A percentile compares a stretch with the other conserved stretches of the same genome.
Conservation (phyloP, 1,140 invertebrate genomes). For the Atta cephalotes region DNA sequence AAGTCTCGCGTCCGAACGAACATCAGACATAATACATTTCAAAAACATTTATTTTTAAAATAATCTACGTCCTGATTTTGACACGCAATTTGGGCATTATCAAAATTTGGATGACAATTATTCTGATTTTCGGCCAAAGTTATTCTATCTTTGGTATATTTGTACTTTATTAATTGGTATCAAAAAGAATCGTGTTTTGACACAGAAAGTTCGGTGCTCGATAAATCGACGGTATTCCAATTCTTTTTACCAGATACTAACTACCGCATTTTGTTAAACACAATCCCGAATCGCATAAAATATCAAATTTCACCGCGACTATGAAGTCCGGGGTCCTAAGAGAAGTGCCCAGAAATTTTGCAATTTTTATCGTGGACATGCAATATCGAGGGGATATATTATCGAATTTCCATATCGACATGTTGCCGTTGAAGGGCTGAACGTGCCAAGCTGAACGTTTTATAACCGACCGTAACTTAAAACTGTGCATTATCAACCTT, state of each 20-base stretch:
- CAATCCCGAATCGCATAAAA: slow-evolving; percentile 33
- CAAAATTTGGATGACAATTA: no score
- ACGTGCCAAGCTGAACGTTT: background rate
- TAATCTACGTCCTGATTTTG: no score
- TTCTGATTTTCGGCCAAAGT: no score
- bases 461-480: slow-evolving; percentile 39
- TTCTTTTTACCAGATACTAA: slow-evolving; percentile 13
- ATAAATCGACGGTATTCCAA: slow-evolving; percentile 10
- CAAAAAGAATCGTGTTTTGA: background rate
- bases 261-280: slow-evolving; percentile 23
- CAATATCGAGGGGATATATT: slow-evolving; percentile 42
- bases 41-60: no score
- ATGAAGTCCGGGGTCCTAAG: slow-evolving; percentile 34
- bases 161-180: background rate
- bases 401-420: slow-evolving; percentile 52
- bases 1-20: no score
- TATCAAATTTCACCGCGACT: slow-evolving; percentile 37
- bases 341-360: slow-evolving; percentile 46
- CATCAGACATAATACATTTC: no score
- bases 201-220: background rate
- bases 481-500: slow-evolving; percentile 41
- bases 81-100: no score
- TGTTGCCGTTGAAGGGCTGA: background rate
- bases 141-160: no score
- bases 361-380: slow-evolving; percentile 42